Percentiles rank a stretch among this genome's conserved stretches.
Evolutionary conservation across 2,888 invertebrate genomes (phyloP).

Genomic region (Stictocephala bisonia): DNA sequence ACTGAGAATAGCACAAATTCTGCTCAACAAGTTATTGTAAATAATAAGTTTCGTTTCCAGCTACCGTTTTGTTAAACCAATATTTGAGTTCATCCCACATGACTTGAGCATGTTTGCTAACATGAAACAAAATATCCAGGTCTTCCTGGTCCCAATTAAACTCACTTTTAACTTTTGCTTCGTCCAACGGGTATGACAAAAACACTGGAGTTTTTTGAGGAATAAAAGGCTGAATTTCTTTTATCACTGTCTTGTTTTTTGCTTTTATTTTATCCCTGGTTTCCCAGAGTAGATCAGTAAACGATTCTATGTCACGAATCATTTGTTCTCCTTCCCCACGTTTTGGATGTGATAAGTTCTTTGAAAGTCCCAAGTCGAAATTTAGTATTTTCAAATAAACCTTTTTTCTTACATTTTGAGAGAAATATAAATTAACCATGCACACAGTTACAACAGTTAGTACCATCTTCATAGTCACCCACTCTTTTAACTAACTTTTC

Average conservation of each 20-base stretch:
- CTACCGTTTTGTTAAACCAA: constrained; percentile 13
- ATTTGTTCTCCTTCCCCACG: constrained; percentile 5
- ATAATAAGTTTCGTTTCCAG: constrained; percentile 14
- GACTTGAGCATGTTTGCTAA: constrained; percentile 18
- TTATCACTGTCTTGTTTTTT: constrained; percentile 18
- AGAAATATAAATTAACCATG: background rate
- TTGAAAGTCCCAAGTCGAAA: constrained; percentile 6
- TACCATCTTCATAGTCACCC: too few relatives aligned
- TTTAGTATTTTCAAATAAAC: constrained; percentile 23
- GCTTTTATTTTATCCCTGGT: constrained; percentile 11
- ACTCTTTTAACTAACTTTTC: too few relatives aligned
- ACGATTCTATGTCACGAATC: constrained; percentile 12
- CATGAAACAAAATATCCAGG: constrained; percentile 15
- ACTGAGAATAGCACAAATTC: too few relatives aligned
- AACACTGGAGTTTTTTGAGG: constrained; percentile 16
- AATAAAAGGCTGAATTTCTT: constrained; percentile 22
- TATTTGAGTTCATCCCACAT: constrained; percentile 24
- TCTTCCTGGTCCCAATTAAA: constrained; percentile 29
- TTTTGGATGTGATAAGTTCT: constrained; percentile 3
- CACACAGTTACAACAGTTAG: too few relatives aligned
- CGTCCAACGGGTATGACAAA: constrained; percentile 17
- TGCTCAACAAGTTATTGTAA: too few relatives aligned
- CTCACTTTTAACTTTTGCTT: constrained; percentile 10
- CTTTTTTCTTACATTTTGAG: background rate
- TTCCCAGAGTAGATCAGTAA: constrained; percentile 15